Evolutionary conservation across 2,113 vertebrate genomes (phyloP).

Genomic region (Cottus gobio): DNA sequence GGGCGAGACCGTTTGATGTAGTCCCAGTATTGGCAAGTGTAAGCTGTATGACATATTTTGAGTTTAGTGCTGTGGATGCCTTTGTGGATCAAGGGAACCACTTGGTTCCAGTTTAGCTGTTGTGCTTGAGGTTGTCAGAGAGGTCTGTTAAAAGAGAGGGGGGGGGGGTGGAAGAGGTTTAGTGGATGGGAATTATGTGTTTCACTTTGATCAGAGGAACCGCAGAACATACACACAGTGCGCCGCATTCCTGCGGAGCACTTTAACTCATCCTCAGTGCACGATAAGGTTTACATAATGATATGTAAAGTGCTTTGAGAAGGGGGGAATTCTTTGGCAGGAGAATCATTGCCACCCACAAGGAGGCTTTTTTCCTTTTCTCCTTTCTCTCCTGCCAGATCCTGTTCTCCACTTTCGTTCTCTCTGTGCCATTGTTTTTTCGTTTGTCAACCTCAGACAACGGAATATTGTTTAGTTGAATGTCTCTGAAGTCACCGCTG

Average conservation of each 20-base stretch:
- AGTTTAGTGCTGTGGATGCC: constrained; percentile 61
- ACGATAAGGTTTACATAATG: constrained; percentile 76
- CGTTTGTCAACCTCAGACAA: constrained; percentile 49
- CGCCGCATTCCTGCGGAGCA: constrained; percentile 58
- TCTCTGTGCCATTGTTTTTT: constrained; percentile 43
- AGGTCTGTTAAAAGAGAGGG: constrained; percentile 42
- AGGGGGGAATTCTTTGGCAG: constrained; percentile 69
- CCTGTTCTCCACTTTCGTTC: constrained; percentile 13
- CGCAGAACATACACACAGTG: constrained; percentile 57
- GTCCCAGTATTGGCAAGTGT: constrained; percentile 64
- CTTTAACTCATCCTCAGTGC: constrained; percentile 66
- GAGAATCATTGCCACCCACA: constrained; percentile 67
- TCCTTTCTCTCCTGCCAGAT: constrained; percentile 58
- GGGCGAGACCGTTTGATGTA: constrained; percentile 59
- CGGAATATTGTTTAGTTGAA: constrained; percentile 40
- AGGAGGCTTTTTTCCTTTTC: constrained; percentile 63
- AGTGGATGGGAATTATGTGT: constrained; percentile 67
- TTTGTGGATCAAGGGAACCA: constrained; percentile 63
- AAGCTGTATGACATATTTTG: constrained; percentile 60
- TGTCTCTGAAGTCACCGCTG: constrained; percentile 27
- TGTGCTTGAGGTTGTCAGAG: constrained; percentile 66
- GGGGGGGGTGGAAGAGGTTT: constrained; percentile 32
- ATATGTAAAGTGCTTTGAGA: constrained; percentile 73
- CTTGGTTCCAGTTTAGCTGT: constrained; percentile 73
- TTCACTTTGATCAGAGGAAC: constrained; percentile 77